These are phyloP conservation scores for Leptodactylus fuscus DNA, from an alignment of 2,113 vertebrate genomes.

Conservation along the genomic window DNA sequence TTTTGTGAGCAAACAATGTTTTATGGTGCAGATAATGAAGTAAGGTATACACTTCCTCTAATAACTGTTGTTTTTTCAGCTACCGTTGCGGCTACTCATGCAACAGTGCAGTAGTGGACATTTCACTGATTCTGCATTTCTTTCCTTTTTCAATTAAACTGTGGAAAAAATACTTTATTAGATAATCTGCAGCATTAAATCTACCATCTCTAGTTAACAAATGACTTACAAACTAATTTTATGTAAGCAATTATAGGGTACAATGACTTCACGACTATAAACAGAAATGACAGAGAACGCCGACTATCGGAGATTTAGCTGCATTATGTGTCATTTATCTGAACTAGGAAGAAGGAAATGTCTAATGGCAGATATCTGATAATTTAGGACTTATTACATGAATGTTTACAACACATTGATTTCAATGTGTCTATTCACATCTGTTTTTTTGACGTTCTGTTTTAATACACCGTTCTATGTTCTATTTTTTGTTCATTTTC, in stretches of 20 bases:
- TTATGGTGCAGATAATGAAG: constrained; percentile 51
- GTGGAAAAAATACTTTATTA: neutral
- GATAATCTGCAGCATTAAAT: neutral
- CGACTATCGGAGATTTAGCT: neutral
- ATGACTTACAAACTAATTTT: neutral
- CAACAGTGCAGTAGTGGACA: neutral
- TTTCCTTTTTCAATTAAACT: neutral
- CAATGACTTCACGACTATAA: neutral
- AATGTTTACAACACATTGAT: too few relatives aligned
- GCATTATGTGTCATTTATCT: too few relatives aligned
- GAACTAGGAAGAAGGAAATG: too few relatives aligned
- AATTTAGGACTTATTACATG: too few relatives aligned
- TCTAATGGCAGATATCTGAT: too few relatives aligned
- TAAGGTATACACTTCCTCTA: constrained; percentile 13
- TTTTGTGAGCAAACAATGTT: constrained; percentile 45
- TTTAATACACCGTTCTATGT: too few relatives aligned
- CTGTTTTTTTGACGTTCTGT: too few relatives aligned
- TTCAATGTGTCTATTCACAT: too few relatives aligned
- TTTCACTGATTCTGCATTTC: neutral
- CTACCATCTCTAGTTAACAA: neutral
- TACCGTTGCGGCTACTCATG: constrained; percentile 1
- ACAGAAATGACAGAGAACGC: neutral
- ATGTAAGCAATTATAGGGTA: neutral
- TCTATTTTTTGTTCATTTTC: too few relatives aligned
- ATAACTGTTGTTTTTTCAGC: constrained; percentile 23